Base-by-base conservation (phyloP, 2,797 vertebrate species). In the Chrysocyon brachyurus region DNA sequence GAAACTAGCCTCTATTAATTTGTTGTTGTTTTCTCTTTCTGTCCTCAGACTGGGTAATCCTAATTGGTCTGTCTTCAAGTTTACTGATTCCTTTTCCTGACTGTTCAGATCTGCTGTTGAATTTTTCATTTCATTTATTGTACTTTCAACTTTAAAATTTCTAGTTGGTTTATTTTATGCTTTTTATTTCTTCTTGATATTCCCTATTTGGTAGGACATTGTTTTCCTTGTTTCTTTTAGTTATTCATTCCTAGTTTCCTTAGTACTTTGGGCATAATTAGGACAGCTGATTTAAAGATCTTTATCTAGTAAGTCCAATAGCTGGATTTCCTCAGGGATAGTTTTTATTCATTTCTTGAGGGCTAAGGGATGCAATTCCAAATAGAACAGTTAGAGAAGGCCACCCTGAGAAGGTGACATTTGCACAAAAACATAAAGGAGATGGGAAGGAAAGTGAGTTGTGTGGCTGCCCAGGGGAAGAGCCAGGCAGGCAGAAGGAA, bases 101-200 rank as follows among this genome's bases (percentile, higher is more conserved):
- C 52, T 87, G 16, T 78, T 87, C 36, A 87, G 54, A 81, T 87
- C 12, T 49, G 12, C n/a, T 33, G 17, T 52, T 70, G 40, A 70
- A 78, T 56, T 72, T 87, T 68, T 87, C 11, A 87, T 81, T 70
- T 87, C 66, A 70, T 2, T 79, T 87, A 78, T 66, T 64, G 33
- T 79, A 36, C 75, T 31, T 87, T 68, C 21, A 93, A 49, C 52
- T 87, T 31, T 75, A 56, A 63, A 78, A 36, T 93, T 93, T 93
- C 84, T 81, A 24, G n/a, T 61, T 70, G 17, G 24, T 70, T 87
- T 24, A 33, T 70, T 93, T 31, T 56, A 59, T 59, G 79, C 33
- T 87, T 70, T 79, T 40, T 68, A 19, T 77, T 33, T 64, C 24
- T 73, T 56, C 46, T 59, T 68, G 52, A 68, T 66, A 78, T 19